Conservation (phyloP, 2,113 vertebrate species). For the Chamaea fasciata region DNA sequence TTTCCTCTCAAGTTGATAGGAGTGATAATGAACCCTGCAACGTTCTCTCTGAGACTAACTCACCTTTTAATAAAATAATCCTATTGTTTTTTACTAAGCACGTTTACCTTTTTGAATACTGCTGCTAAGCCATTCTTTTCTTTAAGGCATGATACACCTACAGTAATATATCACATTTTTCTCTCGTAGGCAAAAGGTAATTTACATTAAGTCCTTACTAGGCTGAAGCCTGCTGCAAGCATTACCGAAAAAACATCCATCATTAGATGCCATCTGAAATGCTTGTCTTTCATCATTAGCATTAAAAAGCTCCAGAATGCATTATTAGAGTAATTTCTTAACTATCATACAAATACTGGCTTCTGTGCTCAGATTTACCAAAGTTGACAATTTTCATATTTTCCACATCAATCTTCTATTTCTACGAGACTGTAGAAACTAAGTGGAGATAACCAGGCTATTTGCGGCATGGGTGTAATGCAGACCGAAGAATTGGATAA, state of each 20-base stretch:
- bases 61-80: not conserved
- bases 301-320: constrained; percentile 42
- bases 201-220: constrained; percentile 26
- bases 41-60: not conserved
- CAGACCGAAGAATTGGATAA: not conserved
- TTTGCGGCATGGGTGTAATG: not conserved
- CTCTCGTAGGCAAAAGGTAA: constrained; percentile 15
- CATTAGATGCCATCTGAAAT: constrained; percentile 48
- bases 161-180: not conserved
- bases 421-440: not conserved
- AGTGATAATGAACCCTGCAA: not conserved
- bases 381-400: constrained; percentile 58
- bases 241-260: not conserved
- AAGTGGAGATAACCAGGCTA: constrained; percentile 1
- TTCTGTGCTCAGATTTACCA: constrained; percentile 31
- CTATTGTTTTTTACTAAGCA: not conserved
- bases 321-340: constrained; percentile 59
- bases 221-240: constrained; percentile 24
- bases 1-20: not conserved
- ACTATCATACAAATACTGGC: constrained; percentile 47
- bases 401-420: constrained; percentile 49
- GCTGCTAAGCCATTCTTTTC: not conserved
- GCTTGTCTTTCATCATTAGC: constrained; percentile 59
- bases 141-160: not conserved
- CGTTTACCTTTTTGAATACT: not conserved